Percentiles rank a stretch among this genome's conserved stretches.
Conservation (phyloP, 2,888 invertebrate genomes). For the Drosophila greeni region DNA sequence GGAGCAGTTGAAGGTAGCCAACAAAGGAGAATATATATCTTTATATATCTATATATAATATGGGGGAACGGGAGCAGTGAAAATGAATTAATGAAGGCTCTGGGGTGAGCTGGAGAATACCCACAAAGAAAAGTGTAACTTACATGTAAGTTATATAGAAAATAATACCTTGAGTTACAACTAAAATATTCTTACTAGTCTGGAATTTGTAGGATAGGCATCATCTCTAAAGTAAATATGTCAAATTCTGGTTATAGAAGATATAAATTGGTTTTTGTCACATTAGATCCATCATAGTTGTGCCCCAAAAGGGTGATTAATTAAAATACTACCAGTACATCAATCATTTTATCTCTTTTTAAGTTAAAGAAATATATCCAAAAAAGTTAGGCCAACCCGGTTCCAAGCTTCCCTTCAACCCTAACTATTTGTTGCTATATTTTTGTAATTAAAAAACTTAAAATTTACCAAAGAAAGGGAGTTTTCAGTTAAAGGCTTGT, state of each 20-base stretch:
- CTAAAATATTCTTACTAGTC: not conserved
- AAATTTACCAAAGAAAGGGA: not conserved
- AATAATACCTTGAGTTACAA: not conserved
- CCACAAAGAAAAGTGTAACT: not conserved
- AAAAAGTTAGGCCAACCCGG: not conserved
- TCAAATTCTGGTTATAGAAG: not conserved
- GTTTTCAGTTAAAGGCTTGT: not conserved
- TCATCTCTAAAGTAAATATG: not conserved
- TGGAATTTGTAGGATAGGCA: not conserved
- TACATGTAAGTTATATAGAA: not conserved
- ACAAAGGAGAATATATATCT: too few species aligned
- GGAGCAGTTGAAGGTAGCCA: conserved; percentile 22
- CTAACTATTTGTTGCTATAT: not conserved
- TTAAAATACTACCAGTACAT: too few species aligned
- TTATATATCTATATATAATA: not conserved
- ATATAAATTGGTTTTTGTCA: too few species aligned
- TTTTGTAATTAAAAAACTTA: not conserved
- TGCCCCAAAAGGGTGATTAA: conserved; percentile 1
- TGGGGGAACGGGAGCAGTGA: not conserved
- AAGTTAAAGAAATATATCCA: too few species aligned
- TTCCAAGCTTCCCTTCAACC: not conserved
- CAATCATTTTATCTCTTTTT: not conserved
- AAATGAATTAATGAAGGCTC: conserved; percentile 3
- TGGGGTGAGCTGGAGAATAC: not conserved
- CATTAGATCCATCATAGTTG: conserved; percentile 12